Percentiles rank a stretch among this genome's conserved stretches.
Conservation (phyloP, 1,140 invertebrate genomes). For the Drosophila nasuta region DNA sequence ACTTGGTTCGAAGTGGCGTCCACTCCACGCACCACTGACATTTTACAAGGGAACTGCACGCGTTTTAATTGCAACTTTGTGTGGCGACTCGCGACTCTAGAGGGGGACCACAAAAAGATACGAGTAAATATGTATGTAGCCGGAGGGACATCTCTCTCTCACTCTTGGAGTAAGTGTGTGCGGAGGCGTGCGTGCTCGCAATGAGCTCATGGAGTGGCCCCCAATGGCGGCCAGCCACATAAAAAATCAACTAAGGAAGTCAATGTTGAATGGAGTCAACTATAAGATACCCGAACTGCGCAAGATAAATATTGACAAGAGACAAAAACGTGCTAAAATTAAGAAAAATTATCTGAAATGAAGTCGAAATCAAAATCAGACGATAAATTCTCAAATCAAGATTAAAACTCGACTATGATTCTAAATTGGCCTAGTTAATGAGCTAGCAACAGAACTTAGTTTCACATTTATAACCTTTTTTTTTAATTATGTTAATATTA, state of each 20-base stretch:
- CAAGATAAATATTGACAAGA: background rate
- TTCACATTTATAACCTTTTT: no score
- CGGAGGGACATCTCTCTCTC: background rate
- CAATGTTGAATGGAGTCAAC: background rate
- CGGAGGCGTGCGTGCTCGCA: conserved; percentile 54
- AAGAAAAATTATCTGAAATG: no score
- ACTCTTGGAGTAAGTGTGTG: conserved; percentile 7
- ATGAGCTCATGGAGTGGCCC: conserved; percentile 48
- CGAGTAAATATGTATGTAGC: background rate
- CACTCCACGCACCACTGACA: conserved; percentile 58
- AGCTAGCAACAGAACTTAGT: no score
- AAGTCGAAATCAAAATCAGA: no score
- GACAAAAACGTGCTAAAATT: no score
- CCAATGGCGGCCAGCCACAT: conserved; percentile 46
- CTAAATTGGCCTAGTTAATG: accelerated
- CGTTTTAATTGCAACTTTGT: conserved; percentile 56
- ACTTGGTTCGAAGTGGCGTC: conserved; percentile 37
- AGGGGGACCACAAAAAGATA: background rate
- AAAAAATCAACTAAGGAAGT: conserved; percentile 24
- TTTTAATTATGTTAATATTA: no score
- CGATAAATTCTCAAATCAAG: no score
- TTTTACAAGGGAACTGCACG: conserved; percentile 51
- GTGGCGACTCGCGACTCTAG: background rate
- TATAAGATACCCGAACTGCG: background rate
- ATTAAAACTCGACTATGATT: no score